phyloP scores from a whole-genome alignment of 1,140 invertebrate genomes.

The Brachionus sp. region DNA sequence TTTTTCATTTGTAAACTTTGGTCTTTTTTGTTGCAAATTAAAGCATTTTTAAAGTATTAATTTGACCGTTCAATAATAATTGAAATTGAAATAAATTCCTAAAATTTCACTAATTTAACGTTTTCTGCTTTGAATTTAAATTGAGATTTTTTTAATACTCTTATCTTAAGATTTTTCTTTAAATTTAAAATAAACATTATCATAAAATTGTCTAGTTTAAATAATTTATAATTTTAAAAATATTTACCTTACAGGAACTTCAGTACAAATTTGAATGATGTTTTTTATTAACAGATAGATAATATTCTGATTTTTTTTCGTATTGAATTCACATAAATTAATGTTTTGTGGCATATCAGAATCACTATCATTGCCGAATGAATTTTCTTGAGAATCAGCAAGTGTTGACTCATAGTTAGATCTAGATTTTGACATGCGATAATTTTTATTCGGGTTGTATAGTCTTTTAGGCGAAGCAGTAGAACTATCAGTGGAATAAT shows the following conservation, averaged over 20 bases:
- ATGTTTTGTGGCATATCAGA: not conserved
- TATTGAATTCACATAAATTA: not conserved
- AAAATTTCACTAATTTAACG: too few species aligned
- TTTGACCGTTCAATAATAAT: too few species aligned
- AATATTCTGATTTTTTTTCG: not conserved
- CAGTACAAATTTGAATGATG: constrained; percentile 11
- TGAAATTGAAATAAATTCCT: too few species aligned
- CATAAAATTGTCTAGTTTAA: not conserved
- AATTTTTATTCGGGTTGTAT: constrained; percentile 17
- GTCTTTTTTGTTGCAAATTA: too few species aligned
- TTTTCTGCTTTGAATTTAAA: too few species aligned
- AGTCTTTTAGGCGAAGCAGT: not conserved
- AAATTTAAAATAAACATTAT: too few species aligned
- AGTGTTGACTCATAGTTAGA: not conserved
- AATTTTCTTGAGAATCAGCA: constrained; percentile 14
- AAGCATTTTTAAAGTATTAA: too few species aligned
- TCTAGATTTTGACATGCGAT: not conserved
- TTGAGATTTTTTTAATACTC: too few species aligned
- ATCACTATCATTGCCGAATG: constrained; percentile 6
- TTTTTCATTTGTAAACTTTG: too few species aligned
- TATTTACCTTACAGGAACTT: constrained; percentile 29
- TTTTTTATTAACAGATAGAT: not conserved
- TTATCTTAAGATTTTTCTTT: too few species aligned
- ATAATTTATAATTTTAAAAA: not conserved
- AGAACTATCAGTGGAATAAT: constrained; percentile 20